Base-by-base conservation (phyloP, 2,888 invertebrate genomes). In the Troilus luridus region DNA sequence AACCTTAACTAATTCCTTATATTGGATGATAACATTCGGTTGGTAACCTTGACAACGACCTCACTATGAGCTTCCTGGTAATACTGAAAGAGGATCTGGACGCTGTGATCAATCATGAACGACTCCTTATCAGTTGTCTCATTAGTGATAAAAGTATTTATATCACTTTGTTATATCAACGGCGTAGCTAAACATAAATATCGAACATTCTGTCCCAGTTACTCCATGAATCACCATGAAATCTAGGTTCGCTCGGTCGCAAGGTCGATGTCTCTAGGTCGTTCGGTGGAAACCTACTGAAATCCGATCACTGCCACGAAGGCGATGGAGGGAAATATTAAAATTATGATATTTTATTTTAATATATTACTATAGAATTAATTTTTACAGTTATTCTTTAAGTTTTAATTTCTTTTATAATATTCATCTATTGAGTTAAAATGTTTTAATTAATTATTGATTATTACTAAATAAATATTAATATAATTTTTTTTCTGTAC, bases 201-300 rank as follows among this genome's bases (percentile, higher is more conserved):
- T 67, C 5, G 24, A 67, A 67, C 24, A 72, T 72, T 27, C 27
- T 14, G 72, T 9, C 24, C n/a, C 24, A 67, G 67, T 27, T 14
- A 3, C 27, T 14, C 41, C 41, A 41, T 41, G 41, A 41, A 72
- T 72, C 72, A 27, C 72, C 9, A 14, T 27, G 72, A 72, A 72
- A 72, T 72, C 27, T 64, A 14, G 27, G 72, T 27, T 27, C 27
- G 72, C 27, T 14, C 72, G 11, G 2, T 27, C 8, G 6, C 72
- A 72, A 72, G 72, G 72, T 72, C 72, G 27, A 27, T 27, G 6
- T 17, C 72, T 72, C 72, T 72, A 72, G 72, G 72, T 72, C 72
- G 72, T 27, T 27, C 27, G 27, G 72, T 72, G 72, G 72, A 72
- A 72, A 72, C 14, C 72, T 21, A 21, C 24, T 14, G 14, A 14